phyloP scores from a whole-genome alignment of 2,888 invertebrate genomes.

The Pycnomerus fuliginosus region DNA sequence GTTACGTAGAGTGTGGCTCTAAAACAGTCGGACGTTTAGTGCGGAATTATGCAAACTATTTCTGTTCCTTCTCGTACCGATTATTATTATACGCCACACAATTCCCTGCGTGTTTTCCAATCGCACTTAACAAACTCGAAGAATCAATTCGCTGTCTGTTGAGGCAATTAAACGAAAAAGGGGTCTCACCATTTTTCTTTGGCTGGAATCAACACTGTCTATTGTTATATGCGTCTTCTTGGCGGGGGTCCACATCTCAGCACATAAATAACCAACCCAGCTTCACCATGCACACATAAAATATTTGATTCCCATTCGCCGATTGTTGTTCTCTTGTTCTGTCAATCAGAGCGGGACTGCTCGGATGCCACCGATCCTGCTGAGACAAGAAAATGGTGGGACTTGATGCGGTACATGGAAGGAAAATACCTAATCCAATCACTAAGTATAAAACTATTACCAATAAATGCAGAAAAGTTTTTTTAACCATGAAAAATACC shows the following conservation, averaged over 20 bases:
- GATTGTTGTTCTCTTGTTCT: slow-evolving; percentile 35
- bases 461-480: too few relatives aligned
- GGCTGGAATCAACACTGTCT: slow-evolving; percentile 15
- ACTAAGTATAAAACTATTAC: too few relatives aligned
- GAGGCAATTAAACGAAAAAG: slow-evolving; percentile 4
- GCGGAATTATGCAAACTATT: slow-evolving; percentile 29
- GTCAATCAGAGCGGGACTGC: too few relatives aligned
- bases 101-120: background rate
- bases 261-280: slow-evolving; percentile 24
- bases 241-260: slow-evolving; percentile 21
- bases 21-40: slow-evolving; percentile 28
- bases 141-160: too few relatives aligned
- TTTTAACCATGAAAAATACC: too few relatives aligned
- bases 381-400: too few relatives aligned
- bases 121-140: too few relatives aligned
- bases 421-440: too few relatives aligned
- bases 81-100: slow-evolving; percentile 5
- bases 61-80: slow-evolving; percentile 8
- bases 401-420: too few relatives aligned
- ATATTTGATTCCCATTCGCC: slow-evolving; percentile 41
- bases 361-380: too few relatives aligned
- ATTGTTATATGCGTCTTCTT: slow-evolving; percentile 20
- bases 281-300: slow-evolving; percentile 10
- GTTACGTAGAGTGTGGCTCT: slow-evolving; percentile 22
- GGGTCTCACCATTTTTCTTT: slow-evolving; percentile 9